Conservation (phyloP, 2,113 vertebrate genomes). For the Ictalurus punctatus region DNA sequence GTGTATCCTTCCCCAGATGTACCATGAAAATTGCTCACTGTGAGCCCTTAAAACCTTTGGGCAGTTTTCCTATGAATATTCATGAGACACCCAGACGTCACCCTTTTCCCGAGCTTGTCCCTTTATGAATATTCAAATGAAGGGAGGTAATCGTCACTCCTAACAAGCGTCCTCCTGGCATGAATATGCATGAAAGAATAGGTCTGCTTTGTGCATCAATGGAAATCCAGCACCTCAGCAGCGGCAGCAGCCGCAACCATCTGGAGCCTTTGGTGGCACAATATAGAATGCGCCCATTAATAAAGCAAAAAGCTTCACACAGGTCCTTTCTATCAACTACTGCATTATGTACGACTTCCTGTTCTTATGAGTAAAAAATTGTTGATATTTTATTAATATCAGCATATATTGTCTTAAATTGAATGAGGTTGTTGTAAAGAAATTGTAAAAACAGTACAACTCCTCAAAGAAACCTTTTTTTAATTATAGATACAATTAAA, state of each 20-base stretch:
- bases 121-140: slow-evolving; percentile 56
- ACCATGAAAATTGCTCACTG: slow-evolving; percentile 55
- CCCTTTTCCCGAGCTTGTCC: slow-evolving; percentile 34
- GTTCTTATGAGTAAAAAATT: not conserved
- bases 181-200: slow-evolving; percentile 54
- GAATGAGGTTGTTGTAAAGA: not conserved
- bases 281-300: not conserved
- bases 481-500: not conserved
- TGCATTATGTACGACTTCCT: slow-evolving; percentile 4
- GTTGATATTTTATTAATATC: not conserved
- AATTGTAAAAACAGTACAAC: not conserved
- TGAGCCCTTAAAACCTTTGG: slow-evolving; percentile 52
- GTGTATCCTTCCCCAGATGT: slow-evolving; percentile 52
- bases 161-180: slow-evolving; percentile 44
- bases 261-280: slow-evolving; percentile 47
- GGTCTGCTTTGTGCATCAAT: slow-evolving; percentile 45
- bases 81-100: slow-evolving; percentile 52
- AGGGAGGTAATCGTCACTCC: slow-evolving; percentile 48
- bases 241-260: slow-evolving; percentile 48
- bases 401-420: not conserved
- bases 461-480: not conserved
- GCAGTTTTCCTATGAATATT: slow-evolving; percentile 55
- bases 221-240: slow-evolving; percentile 34
- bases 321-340: not conserved
- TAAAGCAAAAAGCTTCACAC: slow-evolving; percentile 21